Evolutionary conservation across 2,888 invertebrate species (phyloP), one percentile per base, ranked within the genome.

Genomic region (Perizoma affinitatum): DNA sequence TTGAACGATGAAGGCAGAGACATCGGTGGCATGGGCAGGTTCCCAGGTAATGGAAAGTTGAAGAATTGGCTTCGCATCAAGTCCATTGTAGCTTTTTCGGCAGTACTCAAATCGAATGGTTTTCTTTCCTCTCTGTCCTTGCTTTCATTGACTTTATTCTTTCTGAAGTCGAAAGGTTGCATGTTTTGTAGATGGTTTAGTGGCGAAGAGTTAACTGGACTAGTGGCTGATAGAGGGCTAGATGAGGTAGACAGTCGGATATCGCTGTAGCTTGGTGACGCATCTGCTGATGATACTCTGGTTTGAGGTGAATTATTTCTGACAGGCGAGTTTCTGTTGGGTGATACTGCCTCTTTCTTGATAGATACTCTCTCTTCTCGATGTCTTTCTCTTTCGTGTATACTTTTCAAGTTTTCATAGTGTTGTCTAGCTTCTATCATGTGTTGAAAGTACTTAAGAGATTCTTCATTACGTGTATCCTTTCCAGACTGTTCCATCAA

Each of bases 131-230:
- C 72, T 82, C 92, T 85, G 69, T 87, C 77, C 38, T 69, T 77
- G 35, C 5, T 83, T 78, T 82, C 92, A 62, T 65, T 88, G 63
- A 85, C 74, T 68, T 84, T 88, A 56, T 85, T 80, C 74, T 97
- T 97, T 38, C 98, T 95, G 80, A 96, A 98, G 84, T 98, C 98
- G 83, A 98, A 98, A 0, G 98, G 98, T 80, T 98, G 98, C 98
- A 98, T 98, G 76, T 96, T 98, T 88, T 98, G 98, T 50, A 98
- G 93, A 75, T 97, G 95, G 84, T 96, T 97, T 66, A 98, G 91
- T 4, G 98, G 98, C 7, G 97, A 96, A 38, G 94, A 93, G 68
- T 94, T 94, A 35, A 94, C 83, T 46, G 95, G 94, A 87, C 95
- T 95, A 77, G 94, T 93, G 50, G 84, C 80, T 41, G 90, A 91